A percentile compares a stretch with the other conserved stretches of the same genome.
phyloP scores from a whole-genome alignment of 2,888 invertebrate species.

The Plebejus argus region DNA sequence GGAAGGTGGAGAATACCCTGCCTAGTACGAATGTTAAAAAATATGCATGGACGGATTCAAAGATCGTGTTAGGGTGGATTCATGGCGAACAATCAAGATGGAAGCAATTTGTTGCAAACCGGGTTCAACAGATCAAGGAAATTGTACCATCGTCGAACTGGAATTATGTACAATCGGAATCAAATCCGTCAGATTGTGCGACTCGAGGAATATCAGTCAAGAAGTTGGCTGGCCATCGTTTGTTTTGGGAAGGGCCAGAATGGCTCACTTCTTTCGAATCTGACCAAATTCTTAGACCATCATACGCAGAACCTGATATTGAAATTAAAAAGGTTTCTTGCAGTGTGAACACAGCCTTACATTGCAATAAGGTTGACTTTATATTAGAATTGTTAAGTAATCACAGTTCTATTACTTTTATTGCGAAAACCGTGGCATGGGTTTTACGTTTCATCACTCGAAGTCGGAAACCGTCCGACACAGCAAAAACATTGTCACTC shows the following conservation, averaged over 20 bases:
- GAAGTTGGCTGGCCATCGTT: constrained; percentile 4
- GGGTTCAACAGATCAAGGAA: constrained; percentile 32
- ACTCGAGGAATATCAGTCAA: constrained; percentile 32
- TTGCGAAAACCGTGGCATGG: constrained; percentile 29
- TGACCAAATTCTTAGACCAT: background rate
- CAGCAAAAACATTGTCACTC: background rate
- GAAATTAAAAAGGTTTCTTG: background rate
- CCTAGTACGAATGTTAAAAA: background rate
- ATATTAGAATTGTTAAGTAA: constrained; percentile 28
- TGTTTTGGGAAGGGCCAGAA: constrained; percentile 31
- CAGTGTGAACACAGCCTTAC: constrained; percentile 34
- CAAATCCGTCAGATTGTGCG: constrained; percentile 34
- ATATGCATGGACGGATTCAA: constrained; percentile 29
- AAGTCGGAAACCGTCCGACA: background rate
- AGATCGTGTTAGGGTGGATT: constrained; percentile 34
- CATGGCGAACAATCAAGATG: constrained; percentile 32
- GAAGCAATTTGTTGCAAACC: constrained; percentile 35
- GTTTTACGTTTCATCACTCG: constrained; percentile 28
- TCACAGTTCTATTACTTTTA: constrained; percentile 25
- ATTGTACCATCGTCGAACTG: constrained; percentile 28
- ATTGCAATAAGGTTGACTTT: background rate
- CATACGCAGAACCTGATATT: background rate
- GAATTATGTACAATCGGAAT: constrained; percentile 31
- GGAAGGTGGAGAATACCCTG: background rate
- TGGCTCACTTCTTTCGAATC: constrained; percentile 32